A percentile compares a stretch with the other conserved stretches of the same genome.
Evolutionary conservation across 2,113 vertebrate genomes (phyloP).

Genomic region (Isurus oxyrinchus): DNA sequence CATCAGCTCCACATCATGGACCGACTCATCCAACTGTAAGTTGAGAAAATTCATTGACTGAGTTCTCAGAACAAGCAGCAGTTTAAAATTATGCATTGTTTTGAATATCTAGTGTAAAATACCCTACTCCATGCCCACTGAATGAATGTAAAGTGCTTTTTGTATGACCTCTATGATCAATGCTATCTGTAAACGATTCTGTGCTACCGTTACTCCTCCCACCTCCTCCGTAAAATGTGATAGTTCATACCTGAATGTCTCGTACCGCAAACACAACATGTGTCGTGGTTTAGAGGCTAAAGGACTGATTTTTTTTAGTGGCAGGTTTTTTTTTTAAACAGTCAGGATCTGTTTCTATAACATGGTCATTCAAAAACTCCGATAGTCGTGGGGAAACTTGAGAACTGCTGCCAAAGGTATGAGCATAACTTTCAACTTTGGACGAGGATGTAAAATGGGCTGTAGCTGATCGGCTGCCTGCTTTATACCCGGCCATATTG

Average conservation of each 20-base stretch:
- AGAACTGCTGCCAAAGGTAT: neutral
- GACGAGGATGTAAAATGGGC: neutral
- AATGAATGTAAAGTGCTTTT: conserved; percentile 13
- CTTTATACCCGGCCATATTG: neutral
- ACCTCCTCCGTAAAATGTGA: neutral
- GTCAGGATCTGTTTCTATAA: neutral
- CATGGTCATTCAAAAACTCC: neutral
- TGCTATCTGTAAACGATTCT: neutral
- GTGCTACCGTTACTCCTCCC: neutral
- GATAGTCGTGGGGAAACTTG: neutral
- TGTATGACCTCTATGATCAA: neutral
- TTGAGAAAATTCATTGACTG: neutral
- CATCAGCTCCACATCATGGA: neutral
- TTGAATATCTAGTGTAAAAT: neutral
- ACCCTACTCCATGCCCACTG: neutral
- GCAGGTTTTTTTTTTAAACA: neutral
- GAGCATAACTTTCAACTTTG: neutral
- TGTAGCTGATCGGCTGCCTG: neutral
- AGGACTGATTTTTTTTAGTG: neutral
- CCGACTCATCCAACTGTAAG: neutral
- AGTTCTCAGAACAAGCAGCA: neutral
- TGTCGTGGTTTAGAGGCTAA: neutral
- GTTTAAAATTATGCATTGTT: neutral
- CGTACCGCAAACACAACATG: neutral
- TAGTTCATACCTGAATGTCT: neutral